Evolutionary conservation across 1,140 invertebrate species (phyloP).

Genomic region (Diachasmimorpha longicaudata): DNA sequence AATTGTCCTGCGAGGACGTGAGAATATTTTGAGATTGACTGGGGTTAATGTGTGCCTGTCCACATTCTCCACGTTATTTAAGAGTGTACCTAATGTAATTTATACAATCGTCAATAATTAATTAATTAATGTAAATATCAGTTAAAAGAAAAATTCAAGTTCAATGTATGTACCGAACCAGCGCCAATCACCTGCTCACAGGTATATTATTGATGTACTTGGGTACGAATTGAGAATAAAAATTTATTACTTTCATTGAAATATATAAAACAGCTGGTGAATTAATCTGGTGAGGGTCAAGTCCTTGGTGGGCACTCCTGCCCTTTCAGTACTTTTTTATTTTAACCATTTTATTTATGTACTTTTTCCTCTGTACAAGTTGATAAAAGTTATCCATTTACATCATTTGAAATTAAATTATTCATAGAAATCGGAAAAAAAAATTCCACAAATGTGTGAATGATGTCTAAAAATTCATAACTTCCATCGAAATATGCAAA

Average conservation of each 20-base stretch:
- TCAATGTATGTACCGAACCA: background rate
- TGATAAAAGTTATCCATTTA: too few relatives aligned
- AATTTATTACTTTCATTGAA: background rate
- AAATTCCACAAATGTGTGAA: background rate
- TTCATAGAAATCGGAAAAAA: too few relatives aligned
- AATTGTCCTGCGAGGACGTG: background rate
- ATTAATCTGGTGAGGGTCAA: background rate
- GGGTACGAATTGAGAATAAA: constrained; percentile 1
- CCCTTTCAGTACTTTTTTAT: too few relatives aligned
- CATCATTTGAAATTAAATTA: too few relatives aligned
- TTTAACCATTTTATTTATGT: too few relatives aligned
- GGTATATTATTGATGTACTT: background rate
- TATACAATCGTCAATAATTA: constrained; percentile 8
- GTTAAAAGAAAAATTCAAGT: background rate
- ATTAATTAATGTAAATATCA: constrained; percentile 21
- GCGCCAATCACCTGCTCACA: background rate
- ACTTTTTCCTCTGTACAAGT: too few relatives aligned
- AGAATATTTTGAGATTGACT: background rate
- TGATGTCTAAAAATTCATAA: background rate
- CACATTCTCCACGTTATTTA: background rate
- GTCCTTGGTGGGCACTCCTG: too few relatives aligned
- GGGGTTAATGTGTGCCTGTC: background rate
- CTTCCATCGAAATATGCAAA: background rate
- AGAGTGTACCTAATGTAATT: constrained; percentile 21
- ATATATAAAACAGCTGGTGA: background rate